phyloP scores from a whole-genome alignment of 2,113 vertebrate species.

The Spea bombifrons region DNA sequence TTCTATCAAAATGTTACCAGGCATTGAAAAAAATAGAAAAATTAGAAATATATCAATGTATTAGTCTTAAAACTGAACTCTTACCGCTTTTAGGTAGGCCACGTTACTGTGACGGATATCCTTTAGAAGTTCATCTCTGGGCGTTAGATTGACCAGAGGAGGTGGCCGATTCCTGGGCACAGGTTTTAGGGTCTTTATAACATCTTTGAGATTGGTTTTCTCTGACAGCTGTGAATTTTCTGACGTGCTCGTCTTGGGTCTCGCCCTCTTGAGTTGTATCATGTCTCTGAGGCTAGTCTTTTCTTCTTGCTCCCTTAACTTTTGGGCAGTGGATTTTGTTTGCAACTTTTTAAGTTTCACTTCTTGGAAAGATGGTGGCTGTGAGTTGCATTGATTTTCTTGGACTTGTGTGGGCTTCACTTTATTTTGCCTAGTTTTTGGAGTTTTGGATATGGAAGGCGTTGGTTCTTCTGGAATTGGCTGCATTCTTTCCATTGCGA shows the following conservation, averaged over 20 bases:
- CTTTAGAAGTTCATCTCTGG: conserved; percentile 81
- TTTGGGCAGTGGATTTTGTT: conserved; percentile 51
- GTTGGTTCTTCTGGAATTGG: conserved; percentile 52
- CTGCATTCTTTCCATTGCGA: conserved; percentile 58
- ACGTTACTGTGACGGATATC: conserved; percentile 91
- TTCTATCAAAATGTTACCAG: no score
- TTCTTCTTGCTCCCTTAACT: conserved; percentile 55
- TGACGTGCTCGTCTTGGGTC: conserved; percentile 62
- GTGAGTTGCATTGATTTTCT: not conserved
- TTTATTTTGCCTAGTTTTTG: conserved; percentile 47
- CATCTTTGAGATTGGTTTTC: conserved; percentile 80
- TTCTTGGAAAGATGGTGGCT: conserved; percentile 58
- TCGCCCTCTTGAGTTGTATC: conserved; percentile 70
- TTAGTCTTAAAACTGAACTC: conserved; percentile 39
- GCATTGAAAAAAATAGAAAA: no score
- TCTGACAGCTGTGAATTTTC: conserved; percentile 62
- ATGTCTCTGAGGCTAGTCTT: conserved; percentile 61
- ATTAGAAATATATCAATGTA: no score
- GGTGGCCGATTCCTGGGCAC: conserved; percentile 81
- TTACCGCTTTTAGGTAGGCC: conserved; percentile 86
- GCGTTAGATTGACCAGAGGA: conserved; percentile 81
- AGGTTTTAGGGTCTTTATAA: conserved; percentile 90
- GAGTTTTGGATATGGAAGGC: conserved; percentile 18
- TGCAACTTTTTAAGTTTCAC: conserved; percentile 45
- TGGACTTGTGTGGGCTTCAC: conserved; percentile 48